These are phyloP conservation scores for Mythimna albipuncta DNA, from an alignment of 2,888 invertebrate genomes.

Conservation along the genomic window DNA sequence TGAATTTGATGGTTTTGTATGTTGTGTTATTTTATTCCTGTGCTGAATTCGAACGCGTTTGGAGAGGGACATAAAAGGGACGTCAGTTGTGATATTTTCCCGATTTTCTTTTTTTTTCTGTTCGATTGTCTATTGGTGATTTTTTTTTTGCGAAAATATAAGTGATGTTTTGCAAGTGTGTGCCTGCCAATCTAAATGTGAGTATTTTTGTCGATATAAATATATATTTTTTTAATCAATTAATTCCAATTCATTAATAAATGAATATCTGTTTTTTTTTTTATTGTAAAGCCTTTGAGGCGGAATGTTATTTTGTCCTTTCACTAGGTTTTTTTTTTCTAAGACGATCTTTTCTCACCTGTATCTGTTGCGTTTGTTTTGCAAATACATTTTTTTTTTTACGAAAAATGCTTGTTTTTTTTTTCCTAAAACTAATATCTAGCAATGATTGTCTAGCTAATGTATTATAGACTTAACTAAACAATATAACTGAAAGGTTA, in stretches of 20 bases:
- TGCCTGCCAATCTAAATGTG: slow-evolving; percentile 20
- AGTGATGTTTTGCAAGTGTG: slow-evolving; percentile 7
- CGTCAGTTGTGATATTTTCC: slow-evolving; percentile 32
- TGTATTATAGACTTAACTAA: background rate
- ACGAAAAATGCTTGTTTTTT: background rate
- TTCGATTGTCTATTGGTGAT: slow-evolving; percentile 6
- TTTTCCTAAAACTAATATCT: background rate
- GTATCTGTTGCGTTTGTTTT: slow-evolving; percentile 42
- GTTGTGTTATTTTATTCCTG: slow-evolving; percentile 16
- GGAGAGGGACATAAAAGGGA: slow-evolving; percentile 31
- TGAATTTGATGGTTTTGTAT: slow-evolving; percentile 23
- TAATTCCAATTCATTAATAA: no score
- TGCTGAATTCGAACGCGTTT: slow-evolving; percentile 33
- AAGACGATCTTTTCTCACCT: background rate
- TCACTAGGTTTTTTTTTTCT: background rate
- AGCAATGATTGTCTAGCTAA: background rate
- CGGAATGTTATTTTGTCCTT: background rate
- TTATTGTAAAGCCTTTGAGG: background rate
- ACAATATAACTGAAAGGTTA: background rate
- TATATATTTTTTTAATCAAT: background rate
- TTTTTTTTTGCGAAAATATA: slow-evolving; percentile 1
- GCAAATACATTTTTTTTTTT: background rate
- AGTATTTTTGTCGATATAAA: slow-evolving; percentile 11
- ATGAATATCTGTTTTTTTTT: background rate
- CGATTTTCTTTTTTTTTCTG: slow-evolving; percentile 31